phyloP scores from a whole-genome alignment of 37 sponge, comb jelly and placozoan genomes.

The Chondrosia reniformis region DNA sequence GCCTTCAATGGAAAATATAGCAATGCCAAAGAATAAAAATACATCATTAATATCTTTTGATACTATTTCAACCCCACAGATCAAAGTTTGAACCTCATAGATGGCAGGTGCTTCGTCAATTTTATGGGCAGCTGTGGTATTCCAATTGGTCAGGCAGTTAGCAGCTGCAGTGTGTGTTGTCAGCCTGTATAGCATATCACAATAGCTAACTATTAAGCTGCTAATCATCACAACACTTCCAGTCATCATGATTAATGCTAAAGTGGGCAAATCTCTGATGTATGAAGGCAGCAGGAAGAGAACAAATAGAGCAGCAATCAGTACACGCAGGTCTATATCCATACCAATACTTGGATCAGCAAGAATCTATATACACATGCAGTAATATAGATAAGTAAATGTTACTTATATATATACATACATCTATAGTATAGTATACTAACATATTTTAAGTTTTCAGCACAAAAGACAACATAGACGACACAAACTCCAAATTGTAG shows the following conservation, averaged over 20 bases:
- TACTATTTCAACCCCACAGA: neutral
- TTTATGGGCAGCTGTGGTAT: neutral
- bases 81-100: neutral
- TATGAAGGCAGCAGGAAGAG: slow-evolving; percentile 60
- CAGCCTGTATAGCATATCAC: slow-evolving; percentile 35
- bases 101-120: no score
- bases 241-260: slow-evolving; percentile 59
- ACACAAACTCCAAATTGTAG: slow-evolving; percentile 81
- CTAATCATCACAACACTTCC: slow-evolving; percentile 73
- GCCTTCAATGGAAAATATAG: slow-evolving; percentile 77
- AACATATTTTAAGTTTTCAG: slow-evolving; percentile 42
- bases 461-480: slow-evolving; percentile 69
- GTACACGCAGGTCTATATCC: neutral
- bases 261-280: slow-evolving; percentile 72
- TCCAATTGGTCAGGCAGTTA: neutral
- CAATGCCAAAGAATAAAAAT: slow-evolving; percentile 83
- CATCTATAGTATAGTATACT: no score
- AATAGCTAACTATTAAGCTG: slow-evolving; percentile 43
- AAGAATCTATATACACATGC: no score
- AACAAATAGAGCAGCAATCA: slow-evolving; percentile 50
- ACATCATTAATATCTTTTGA: neutral
- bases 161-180: slow-evolving; percentile 20
- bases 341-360: no score
- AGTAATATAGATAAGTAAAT: no score
- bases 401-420: no score